These are phyloP conservation scores for Corythoichthys haematopterus DNA, from an alignment of 2,113 vertebrate species.

Conservation along the genomic window DNA sequence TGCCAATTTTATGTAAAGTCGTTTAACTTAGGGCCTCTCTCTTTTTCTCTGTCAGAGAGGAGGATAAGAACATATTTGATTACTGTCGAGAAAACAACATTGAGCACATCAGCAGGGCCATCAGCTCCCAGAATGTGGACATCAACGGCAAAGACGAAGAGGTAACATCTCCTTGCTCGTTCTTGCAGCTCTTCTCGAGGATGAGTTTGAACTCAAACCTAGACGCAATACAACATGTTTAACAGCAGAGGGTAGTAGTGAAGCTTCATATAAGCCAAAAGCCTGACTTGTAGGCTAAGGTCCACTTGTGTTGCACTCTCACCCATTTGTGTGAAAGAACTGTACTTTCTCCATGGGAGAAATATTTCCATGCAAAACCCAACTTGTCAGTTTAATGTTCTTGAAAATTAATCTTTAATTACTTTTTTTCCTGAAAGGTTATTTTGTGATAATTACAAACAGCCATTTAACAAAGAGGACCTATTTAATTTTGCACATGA, in stretches of 20 bases:
- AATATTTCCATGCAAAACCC: background rate
- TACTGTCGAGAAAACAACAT: slow-evolving; percentile 99
- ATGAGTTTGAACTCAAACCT: background rate
- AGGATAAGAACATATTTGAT: slow-evolving; percentile 97
- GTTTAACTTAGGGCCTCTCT: background rate
- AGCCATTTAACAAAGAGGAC: background rate
- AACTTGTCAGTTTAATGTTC: background rate
- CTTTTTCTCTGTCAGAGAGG: slow-evolving; percentile 77
- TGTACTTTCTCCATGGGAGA: background rate
- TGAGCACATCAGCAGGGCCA: slow-evolving; percentile 82
- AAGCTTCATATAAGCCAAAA: slow-evolving; percentile 33
- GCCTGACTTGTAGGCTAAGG: background rate
- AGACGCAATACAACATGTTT: slow-evolving; percentile 30
- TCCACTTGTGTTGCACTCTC: background rate
- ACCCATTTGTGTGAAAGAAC: background rate
- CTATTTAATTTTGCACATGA: background rate
- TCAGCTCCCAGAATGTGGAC: slow-evolving; percentile 82
- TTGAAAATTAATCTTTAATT: slow-evolving; percentile 6
- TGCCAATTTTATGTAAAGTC: background rate
- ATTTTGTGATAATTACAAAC: background rate
- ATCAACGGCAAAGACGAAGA: slow-evolving; percentile 91
- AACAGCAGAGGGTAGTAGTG: slow-evolving; percentile 71
- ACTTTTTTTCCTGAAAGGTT: slow-evolving; percentile 8
- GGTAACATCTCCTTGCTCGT: slow-evolving; percentile 64
- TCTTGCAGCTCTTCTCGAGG: background rate